Percentiles rank a stretch among this genome's conserved stretches.
Conservation (phyloP, 2,113 vertebrate genomes). For the Pseudorectes ferrugineus region DNA sequence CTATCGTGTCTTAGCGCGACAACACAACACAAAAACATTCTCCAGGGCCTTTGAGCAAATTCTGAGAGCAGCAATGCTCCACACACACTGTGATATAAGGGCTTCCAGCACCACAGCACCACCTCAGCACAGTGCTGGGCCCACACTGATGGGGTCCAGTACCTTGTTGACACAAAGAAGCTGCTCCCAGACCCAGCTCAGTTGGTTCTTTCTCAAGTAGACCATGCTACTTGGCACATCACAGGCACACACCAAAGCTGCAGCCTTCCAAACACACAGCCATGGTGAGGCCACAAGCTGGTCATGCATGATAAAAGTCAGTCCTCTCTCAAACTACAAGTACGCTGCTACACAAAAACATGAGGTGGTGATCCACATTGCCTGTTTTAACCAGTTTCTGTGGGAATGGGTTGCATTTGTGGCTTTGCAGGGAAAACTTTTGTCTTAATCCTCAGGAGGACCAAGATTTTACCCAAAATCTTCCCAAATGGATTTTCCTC, state of each 20-base stretch:
- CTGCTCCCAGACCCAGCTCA: not conserved
- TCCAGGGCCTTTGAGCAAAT: not conserved
- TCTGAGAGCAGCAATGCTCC: not conserved
- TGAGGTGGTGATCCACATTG: not conserved
- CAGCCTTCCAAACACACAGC: not conserved
- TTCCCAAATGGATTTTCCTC: not conserved
- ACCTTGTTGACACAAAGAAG: fast-evolving
- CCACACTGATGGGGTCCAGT: no score
- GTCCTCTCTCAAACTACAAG: not conserved
- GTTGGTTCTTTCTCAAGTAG: not conserved
- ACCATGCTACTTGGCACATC: fast-evolving
- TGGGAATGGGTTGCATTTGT: not conserved
- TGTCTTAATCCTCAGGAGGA: not conserved
- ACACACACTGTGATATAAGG: fast-evolving
- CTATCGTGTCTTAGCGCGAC: no score
- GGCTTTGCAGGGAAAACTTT: not conserved
- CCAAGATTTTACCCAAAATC: not conserved
- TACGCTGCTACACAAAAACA: not conserved
- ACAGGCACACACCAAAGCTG: not conserved
- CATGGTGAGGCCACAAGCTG: not conserved
- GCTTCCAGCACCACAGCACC: not conserved
- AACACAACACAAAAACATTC: not conserved
- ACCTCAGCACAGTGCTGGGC: not conserved
- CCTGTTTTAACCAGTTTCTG: not conserved
- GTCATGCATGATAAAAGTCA: fast-evolving